Evolutionary conservation across 2,113 vertebrate species (phyloP).

Genomic region (Daphoenositta chrysoptera): DNA sequence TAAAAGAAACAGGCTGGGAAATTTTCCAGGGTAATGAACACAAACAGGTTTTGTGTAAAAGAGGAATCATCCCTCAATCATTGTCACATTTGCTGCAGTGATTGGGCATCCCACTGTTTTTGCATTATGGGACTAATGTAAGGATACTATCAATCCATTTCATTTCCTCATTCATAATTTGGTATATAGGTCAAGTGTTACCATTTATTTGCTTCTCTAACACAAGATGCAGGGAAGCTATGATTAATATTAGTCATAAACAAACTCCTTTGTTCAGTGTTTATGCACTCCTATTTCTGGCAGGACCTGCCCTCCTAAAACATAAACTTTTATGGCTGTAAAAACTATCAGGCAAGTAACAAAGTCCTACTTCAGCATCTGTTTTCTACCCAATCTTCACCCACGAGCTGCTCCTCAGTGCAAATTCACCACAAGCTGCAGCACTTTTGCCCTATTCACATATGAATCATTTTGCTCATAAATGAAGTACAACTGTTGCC

Average conservation of each 20-base stretch:
- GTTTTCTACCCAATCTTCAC: not conserved
- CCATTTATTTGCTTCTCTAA: not conserved
- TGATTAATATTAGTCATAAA: not conserved
- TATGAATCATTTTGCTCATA: conserved; percentile 22
- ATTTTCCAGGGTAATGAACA: not conserved
- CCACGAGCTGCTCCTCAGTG: not conserved
- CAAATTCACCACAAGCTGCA: not conserved
- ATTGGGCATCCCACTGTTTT: not conserved
- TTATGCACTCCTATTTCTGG: not conserved
- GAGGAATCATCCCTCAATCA: not conserved
- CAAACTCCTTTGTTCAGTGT: not conserved
- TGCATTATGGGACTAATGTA: not conserved
- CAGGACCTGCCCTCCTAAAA: not conserved
- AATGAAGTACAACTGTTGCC: conserved; percentile 28
- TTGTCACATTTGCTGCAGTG: not conserved
- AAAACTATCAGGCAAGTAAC: not conserved
- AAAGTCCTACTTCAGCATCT: not conserved
- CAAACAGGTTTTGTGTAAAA: not conserved
- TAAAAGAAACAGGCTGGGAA: not conserved
- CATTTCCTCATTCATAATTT: not conserved
- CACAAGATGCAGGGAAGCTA: not conserved
- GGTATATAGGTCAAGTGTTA: not conserved
- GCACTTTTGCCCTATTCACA: not conserved
- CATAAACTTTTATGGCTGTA: not conserved
- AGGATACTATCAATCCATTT: not conserved